Evolutionary conservation across 92 coral and sea anemone genomes (phyloP), one percentile per base, ranked within the genome.

Genomic region (Umimayanthus chanpuru): DNA sequence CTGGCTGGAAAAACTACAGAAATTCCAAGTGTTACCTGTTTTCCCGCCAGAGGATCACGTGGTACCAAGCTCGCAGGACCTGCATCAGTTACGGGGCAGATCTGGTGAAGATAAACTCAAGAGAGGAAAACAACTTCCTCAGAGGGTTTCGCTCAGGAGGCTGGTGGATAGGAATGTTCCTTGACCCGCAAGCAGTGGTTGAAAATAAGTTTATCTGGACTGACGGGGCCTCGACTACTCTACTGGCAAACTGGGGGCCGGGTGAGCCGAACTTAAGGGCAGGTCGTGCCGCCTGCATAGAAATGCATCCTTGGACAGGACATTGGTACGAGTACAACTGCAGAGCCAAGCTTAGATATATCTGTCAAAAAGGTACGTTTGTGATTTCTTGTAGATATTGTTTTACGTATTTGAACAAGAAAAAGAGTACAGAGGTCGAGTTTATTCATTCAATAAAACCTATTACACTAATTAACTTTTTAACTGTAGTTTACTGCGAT

Each of bases 1-100:
- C 21, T n/a, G 87, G 87, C 20, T 83, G 87, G 87, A 70, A 44
- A 83, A 83, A 83, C 43, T 43, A 67, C 40, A 44, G 40, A 20
- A 83, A 83, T 29, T 39, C 66, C 64, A 83, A n/a, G 21, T 83
- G 87, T 49, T 83, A 83, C 41, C 66, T 83, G 65, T 83, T 83
- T 44, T 83, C 87, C 15, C 20, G 77, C 41, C 43, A 44, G 41
- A 70, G 87, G 44, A 36, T 39, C 66, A 83, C 87, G 43, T 83
- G 87, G 87, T 25, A 83, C 66, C 58, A 72, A 8, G 87, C 87
- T 20, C 87, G 78, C 61, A 8, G 41, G 77, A 26, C 32, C 20
- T 83, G 87, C 55, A 20, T 30, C 20, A 68, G 78, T 53, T 83
- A 71, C 47, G 87, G 58, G 9, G 78, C 66, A 50, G 66, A 83